Percentiles rank a stretch among this genome's conserved stretches.
Evolutionary conservation across 1,140 invertebrate species (phyloP).

Genomic region (Saccostrea cuccullata): DNA sequence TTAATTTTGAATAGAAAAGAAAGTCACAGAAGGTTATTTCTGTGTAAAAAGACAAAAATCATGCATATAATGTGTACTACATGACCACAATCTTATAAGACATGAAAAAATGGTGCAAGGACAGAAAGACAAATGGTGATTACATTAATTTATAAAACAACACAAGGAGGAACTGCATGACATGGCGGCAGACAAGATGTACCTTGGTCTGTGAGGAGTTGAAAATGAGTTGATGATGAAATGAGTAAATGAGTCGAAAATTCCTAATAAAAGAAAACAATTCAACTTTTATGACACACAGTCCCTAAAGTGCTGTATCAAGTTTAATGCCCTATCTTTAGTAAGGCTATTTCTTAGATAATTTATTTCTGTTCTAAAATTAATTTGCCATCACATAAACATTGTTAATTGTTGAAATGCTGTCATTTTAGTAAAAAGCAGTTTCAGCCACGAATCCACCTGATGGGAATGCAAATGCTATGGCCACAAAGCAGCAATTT

Average conservation of each 20-base stretch:
- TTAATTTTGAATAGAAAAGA: no score
- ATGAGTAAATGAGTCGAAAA: background rate
- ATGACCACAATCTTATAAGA: no score
- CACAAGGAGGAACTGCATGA: background rate
- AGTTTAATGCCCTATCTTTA: no score
- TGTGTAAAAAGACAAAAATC: no score
- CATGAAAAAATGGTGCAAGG: no score
- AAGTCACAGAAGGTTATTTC: no score
- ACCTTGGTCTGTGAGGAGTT: constrained; percentile 9
- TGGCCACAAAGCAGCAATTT: background rate
- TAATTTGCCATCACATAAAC: background rate
- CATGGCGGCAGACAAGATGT: background rate
- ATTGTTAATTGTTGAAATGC: background rate
- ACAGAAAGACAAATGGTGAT: no score
- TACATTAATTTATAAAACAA: no score
- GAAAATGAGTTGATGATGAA: constrained; percentile 9
- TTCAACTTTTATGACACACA: background rate
- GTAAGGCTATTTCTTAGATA: no score
- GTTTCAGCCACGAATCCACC: background rate
- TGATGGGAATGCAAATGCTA: background rate
- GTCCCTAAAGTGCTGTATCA: no score
- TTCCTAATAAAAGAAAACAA: constrained; percentile 10
- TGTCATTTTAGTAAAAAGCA: background rate
- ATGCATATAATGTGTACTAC: no score
- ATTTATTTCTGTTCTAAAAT: background rate